These are phyloP conservation scores for Pristionchus japonicus DNA, from an alignment of 2,888 invertebrate species.

Conservation along the genomic window DNA sequence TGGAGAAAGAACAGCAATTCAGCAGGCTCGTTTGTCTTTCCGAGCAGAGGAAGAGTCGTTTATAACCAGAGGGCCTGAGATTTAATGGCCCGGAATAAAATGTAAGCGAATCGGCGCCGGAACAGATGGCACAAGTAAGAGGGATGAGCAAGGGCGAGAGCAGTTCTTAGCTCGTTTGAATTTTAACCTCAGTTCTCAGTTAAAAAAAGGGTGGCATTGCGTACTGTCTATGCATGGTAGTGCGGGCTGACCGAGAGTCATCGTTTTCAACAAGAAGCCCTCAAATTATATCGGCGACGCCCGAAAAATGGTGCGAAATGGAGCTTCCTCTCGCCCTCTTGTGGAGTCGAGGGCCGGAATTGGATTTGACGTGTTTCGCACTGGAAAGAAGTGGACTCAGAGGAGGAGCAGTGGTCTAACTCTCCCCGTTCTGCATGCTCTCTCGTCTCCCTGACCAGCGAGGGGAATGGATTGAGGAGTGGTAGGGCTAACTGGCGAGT, in stretches of 20 bases:
- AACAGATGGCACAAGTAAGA: neutral
- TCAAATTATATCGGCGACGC: neutral
- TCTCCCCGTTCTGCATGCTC: neutral
- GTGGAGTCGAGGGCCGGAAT: neutral
- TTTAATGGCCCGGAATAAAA: neutral
- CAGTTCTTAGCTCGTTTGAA: neutral
- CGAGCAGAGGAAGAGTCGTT: neutral
- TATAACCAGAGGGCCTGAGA: neutral
- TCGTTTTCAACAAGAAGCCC: neutral
- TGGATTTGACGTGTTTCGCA: neutral
- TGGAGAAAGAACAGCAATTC: too few relatives aligned
- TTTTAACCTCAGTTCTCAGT: neutral
- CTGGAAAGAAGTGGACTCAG: neutral
- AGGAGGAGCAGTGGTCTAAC: neutral
- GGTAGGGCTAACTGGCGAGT: neutral
- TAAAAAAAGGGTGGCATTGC: too few relatives aligned
- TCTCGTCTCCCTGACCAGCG: neutral
- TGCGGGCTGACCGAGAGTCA: too few relatives aligned
- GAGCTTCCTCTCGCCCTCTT: neutral
- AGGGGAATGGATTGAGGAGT: neutral
- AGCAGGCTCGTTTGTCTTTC: neutral
- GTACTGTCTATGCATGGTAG: too few relatives aligned
- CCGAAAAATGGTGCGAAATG: conserved; percentile 5
- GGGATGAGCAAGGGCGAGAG: neutral
- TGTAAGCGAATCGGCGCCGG: neutral